These are phyloP conservation scores for Catharus ustulatus DNA, from an alignment of 2,797 vertebrate species.

Conservation along the genomic window DNA sequence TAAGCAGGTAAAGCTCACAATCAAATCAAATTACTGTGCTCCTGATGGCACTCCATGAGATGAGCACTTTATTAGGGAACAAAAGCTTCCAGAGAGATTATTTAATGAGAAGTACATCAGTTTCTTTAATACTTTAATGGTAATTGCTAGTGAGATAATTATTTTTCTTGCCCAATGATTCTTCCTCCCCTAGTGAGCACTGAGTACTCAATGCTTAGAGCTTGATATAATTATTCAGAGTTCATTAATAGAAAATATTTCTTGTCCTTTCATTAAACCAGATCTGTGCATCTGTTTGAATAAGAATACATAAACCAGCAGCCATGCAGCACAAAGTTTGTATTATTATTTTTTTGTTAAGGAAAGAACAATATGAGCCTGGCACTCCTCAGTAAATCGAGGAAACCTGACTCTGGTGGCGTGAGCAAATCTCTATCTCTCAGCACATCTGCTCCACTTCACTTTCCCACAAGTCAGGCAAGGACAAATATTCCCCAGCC, in stretches of 20 bases:
- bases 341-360: too few relatives aligned
- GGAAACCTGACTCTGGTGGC: background rate
- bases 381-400: background rate
- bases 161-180: conserved; percentile 36
- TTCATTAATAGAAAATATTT: conserved; percentile 36
- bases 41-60: conserved; percentile 3
- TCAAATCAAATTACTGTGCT: conserved; percentile 33
- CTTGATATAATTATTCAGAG: conserved; percentile 23
- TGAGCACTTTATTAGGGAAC: conserved; percentile 61
- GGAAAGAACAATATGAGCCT: background rate
- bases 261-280: background rate
- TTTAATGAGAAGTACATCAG: conserved; percentile 31
- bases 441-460: background rate
- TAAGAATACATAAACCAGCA: background rate
- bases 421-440: background rate
- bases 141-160: conserved; percentile 57
- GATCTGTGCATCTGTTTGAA: background rate
- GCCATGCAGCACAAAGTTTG: background rate
- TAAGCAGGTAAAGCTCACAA: conserved; percentile 21
- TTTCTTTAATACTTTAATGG: conserved; percentile 42
- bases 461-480: background rate
- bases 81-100: conserved; percentile 63
- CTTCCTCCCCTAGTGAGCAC: background rate
- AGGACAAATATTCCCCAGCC: background rate
- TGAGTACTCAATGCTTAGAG: conserved; percentile 22